phyloP scores from a whole-genome alignment of 2,113 vertebrate species.

The Polypterus bichir region DNA sequence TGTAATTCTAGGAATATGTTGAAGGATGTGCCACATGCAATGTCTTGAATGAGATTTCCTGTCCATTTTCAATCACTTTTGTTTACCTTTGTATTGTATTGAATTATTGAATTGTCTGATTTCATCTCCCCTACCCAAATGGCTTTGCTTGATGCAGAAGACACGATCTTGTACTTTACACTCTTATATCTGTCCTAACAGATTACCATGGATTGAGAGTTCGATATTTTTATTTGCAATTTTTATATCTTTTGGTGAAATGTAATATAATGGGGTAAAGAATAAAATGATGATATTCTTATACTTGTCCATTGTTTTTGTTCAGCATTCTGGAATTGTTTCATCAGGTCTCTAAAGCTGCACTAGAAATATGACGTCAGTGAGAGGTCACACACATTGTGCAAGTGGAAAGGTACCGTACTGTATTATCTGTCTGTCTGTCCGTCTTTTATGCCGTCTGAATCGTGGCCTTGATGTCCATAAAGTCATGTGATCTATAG shows the following conservation, averaged over 20 bases:
- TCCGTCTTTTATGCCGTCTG: too few species aligned
- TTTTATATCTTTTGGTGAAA: constrained; percentile 58
- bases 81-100: constrained; percentile 11
- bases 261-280: constrained; percentile 44
- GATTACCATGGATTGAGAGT: constrained; percentile 28
- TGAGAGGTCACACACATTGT: too few species aligned
- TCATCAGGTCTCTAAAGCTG: too few species aligned
- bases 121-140: constrained; percentile 11
- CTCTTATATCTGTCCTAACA: constrained; percentile 36
- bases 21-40: too few species aligned
- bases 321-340: too few species aligned
- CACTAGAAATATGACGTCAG: too few species aligned
- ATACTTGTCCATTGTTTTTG: neutral
- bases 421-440: too few species aligned
- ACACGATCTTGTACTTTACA: constrained; percentile 13
- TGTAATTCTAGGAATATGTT: too few species aligned
- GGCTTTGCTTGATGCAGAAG: constrained; percentile 24
- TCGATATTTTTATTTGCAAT: constrained; percentile 51
- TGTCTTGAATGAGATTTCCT: neutral
- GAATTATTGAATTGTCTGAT: constrained; percentile 6
- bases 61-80: constrained; percentile 3
- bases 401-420: too few species aligned
- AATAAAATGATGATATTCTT: neutral
- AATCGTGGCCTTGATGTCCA: too few species aligned
- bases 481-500: too few species aligned